A percentile compares a stretch with the other conserved stretches of the same genome.
Evolutionary conservation across 2,797 vertebrate species (phyloP).

Genomic region (Rousettus madagascariensis): DNA sequence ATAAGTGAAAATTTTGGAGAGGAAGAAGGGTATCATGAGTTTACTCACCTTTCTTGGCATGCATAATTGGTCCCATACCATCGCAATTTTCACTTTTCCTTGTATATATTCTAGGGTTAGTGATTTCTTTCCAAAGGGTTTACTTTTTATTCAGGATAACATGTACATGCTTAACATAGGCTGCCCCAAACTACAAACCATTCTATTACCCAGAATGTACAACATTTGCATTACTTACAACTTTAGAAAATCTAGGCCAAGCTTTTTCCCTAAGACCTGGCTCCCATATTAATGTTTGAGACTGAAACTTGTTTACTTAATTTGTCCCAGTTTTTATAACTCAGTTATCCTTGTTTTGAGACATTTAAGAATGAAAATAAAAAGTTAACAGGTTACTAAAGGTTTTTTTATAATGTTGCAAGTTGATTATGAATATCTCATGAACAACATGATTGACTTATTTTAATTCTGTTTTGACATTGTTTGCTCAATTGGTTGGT

Average conservation of each 20-base stretch:
- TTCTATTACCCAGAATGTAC: neutral
- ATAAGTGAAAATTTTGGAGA: neutral
- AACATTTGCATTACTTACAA: conserved; percentile 29
- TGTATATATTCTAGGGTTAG: neutral
- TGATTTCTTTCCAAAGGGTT: conserved; percentile 10
- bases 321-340: neutral
- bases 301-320: conserved; percentile 15
- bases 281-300: neutral
- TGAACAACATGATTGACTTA: neutral
- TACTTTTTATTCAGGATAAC: conserved; percentile 15
- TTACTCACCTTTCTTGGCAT: conserved; percentile 23
- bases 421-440: neutral
- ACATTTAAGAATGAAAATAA: neutral
- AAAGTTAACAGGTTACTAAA: neutral
- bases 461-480: neutral
- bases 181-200: neutral
- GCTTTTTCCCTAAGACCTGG: neutral
- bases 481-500: conserved; percentile 3
- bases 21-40: neutral
- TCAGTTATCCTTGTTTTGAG: neutral
- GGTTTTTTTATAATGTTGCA: neutral
- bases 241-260: conserved; percentile 8
- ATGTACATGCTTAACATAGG: neutral
- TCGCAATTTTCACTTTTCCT: neutral
- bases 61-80: neutral